phyloP scores from a whole-genome alignment of 1,140 invertebrate species.

The Scaptodrosophila lebanonensis region DNA sequence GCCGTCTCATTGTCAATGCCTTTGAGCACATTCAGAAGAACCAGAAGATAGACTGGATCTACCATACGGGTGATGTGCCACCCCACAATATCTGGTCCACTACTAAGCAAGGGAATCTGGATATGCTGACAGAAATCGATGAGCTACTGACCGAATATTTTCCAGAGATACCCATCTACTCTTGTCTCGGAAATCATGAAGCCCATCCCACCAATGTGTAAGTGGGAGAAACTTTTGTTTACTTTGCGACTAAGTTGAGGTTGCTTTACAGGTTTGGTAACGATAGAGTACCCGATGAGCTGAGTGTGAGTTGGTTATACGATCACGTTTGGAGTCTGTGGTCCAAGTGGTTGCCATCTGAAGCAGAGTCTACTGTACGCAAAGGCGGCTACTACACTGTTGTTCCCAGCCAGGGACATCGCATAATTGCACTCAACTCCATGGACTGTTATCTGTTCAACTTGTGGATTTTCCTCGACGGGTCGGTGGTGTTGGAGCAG shows the following conservation, averaged over 20 bases:
- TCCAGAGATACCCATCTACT: slow-evolving; percentile 82
- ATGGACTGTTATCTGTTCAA: slow-evolving; percentile 85
- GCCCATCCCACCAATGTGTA: slow-evolving; percentile 87
- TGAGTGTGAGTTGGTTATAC: slow-evolving; percentile 82
- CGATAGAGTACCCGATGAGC: slow-evolving; percentile 64
- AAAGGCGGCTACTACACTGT: slow-evolving; percentile 85
- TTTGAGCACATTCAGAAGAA: slow-evolving; percentile 79
- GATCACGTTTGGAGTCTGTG: slow-evolving; percentile 82
- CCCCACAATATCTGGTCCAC: slow-evolving; percentile 91
- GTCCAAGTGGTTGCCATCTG: slow-evolving; percentile 82
- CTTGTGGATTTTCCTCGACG: slow-evolving; percentile 80
- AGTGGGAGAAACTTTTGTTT: slow-evolving; percentile 75
- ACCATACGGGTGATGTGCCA: slow-evolving; percentile 91
- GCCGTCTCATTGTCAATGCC: slow-evolving; percentile 81
- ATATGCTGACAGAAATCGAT: slow-evolving; percentile 80
- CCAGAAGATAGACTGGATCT: slow-evolving; percentile 85
- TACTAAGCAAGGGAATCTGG: slow-evolving; percentile 81
- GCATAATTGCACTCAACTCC: slow-evolving; percentile 85
- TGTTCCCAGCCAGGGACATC: slow-evolving; percentile 80
- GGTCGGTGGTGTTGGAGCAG: slow-evolving; percentile 78
- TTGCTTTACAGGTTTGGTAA: slow-evolving; percentile 36
- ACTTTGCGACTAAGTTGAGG: no score
- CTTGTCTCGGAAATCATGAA: slow-evolving; percentile 92
- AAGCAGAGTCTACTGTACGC: slow-evolving; percentile 80
- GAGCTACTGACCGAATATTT: slow-evolving; percentile 81